phyloP scores from a whole-genome alignment of 2,797 vertebrate species.

The Atherinosoma microstoma region DNA sequence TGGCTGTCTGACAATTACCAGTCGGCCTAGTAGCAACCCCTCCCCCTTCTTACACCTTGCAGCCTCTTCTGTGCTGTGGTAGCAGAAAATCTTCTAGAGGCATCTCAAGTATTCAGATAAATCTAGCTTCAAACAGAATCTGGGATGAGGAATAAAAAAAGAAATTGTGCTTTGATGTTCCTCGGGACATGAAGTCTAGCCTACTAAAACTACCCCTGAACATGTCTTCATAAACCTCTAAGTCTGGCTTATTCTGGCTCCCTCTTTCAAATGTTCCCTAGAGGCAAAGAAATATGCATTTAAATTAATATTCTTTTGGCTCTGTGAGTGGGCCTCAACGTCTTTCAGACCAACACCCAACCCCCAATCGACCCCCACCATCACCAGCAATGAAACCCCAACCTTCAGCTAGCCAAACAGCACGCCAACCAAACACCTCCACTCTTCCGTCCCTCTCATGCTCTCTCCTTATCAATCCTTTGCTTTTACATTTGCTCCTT shows the following conservation, averaged over 20 bases:
- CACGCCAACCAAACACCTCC: constrained; percentile 8
- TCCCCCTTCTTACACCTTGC: neutral
- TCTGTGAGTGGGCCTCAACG: constrained; percentile 29
- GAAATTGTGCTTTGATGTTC: constrained; percentile 59
- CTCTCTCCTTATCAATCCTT: constrained; percentile 37
- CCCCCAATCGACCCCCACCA: constrained; percentile 38
- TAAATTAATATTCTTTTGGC: constrained; percentile 50
- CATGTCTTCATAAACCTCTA: constrained; percentile 2
- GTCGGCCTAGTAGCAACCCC: constrained; percentile 27
- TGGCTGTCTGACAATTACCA: constrained; percentile 55
- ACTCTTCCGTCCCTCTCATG: constrained; percentile 25
- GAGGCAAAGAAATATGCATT: constrained; percentile 45
- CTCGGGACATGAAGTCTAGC: constrained; percentile 16
- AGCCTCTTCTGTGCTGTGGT: constrained; percentile 40
- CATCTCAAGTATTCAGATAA: constrained; percentile 29
- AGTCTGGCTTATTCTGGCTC: neutral
- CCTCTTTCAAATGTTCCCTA: neutral
- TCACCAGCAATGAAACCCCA: constrained; percentile 25
- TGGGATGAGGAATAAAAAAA: constrained; percentile 20
- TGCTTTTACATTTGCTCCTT: constrained; percentile 12
- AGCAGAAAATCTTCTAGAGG: constrained; percentile 40
- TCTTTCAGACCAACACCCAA: constrained; percentile 32
- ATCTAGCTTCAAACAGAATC: constrained; percentile 63
- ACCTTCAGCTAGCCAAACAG: constrained; percentile 15
- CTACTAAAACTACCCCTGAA: constrained; percentile 7